phyloP scores from a whole-genome alignment of 2,797 vertebrate genomes.

The Falco peregrinus region DNA sequence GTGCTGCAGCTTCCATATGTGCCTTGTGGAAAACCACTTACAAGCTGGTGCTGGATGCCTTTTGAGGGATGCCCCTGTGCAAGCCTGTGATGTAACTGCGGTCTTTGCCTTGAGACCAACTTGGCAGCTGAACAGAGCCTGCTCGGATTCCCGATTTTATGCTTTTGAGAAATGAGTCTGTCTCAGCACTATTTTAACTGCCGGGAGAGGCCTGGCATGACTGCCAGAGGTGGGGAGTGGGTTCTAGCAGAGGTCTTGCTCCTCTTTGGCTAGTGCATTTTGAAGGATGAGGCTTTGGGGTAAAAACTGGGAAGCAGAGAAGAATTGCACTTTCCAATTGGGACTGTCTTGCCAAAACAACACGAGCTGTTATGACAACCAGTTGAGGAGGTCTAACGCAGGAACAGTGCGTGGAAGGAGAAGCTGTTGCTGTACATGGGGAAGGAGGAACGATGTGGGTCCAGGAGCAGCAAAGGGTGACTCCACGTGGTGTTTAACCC shows the following conservation, averaged over 20 bases:
- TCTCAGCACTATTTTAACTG: background rate
- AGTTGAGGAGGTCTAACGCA: background rate
- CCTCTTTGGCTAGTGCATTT: background rate
- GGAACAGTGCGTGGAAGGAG: background rate
- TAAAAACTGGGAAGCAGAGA: background rate
- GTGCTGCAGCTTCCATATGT: background rate
- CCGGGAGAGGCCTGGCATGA: background rate
- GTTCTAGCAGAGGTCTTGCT: background rate
- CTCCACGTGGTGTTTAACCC: background rate
- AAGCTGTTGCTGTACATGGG: background rate
- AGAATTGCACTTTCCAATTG: background rate
- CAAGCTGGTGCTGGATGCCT: background rate
- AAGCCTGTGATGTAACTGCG: background rate
- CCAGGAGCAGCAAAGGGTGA: background rate
- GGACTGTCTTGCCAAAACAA: background rate
- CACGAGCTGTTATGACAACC: background rate
- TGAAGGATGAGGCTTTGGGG: background rate
- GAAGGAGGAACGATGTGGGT: background rate
- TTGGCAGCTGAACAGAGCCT: background rate
- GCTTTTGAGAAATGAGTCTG: background rate
- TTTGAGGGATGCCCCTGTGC: background rate
- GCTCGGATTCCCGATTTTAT: background rate
- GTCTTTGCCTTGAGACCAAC: background rate
- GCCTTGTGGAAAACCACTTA: background rate
- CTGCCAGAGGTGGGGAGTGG: background rate